phyloP scores from a whole-genome alignment of 2,888 invertebrate species.

The Drosophila dives region DNA sequence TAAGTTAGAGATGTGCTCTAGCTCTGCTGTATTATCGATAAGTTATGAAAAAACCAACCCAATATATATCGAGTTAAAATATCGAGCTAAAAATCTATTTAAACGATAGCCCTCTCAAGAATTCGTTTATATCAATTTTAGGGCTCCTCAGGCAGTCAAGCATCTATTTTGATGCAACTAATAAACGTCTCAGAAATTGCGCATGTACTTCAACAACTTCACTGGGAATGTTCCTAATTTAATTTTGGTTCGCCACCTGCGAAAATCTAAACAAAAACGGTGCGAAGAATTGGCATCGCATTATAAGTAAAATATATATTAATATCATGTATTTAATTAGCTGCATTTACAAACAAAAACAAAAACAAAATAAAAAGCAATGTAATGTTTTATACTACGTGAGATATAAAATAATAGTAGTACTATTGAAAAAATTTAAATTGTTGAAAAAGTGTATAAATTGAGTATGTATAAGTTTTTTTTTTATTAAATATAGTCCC shows the following conservation, averaged over 20 bases:
- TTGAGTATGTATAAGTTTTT: neutral
- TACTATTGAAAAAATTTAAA: neutral
- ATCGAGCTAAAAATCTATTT: neutral
- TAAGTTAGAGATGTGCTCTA: conserved; percentile 27
- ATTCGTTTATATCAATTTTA: neutral
- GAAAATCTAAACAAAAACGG: neutral
- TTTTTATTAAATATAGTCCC: neutral
- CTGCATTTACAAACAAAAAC: too few species aligned
- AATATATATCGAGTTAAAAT: neutral
- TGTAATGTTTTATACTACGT: neutral
- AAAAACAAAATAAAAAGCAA: neutral
- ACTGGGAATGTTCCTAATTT: neutral
- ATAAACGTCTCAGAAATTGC: neutral
- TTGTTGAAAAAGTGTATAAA: too few species aligned
- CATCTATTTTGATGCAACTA: neutral
- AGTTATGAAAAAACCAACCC: neutral
- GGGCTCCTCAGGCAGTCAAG: neutral
- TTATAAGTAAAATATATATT: neutral
- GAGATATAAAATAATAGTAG: neutral
- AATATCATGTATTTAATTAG: neutral
- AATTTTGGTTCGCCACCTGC: neutral
- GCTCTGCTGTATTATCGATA: conserved; percentile 7
- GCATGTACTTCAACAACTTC: neutral
- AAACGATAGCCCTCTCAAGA: neutral
- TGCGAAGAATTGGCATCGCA: neutral